Evolutionary conservation across 2,888 invertebrate species (phyloP), one percentile per base, ranked within the genome.

Genomic region (Fabriciana adippe): DNA sequence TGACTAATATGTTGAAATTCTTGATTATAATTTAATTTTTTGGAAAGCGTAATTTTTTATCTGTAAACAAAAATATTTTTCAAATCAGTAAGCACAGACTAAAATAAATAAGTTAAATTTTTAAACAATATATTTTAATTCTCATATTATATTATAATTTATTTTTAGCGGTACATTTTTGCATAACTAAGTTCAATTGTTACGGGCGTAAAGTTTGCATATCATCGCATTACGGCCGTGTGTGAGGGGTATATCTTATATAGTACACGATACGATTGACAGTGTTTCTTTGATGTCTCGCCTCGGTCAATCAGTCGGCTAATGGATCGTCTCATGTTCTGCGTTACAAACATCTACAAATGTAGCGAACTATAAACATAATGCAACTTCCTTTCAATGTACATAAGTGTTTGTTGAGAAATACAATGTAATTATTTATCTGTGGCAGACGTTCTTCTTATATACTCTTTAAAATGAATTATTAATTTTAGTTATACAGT

Each of bases 281-380:
- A 61, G 67, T 47, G 62, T 48, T 60, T 51, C 67, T 67, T 70
- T 67, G 67, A 70, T 57, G 57, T 64, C 41, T 65, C 55, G 61
- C 35, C 59, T 59, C 67, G 67, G 55, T 67, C 59, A 53, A 69
- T 59, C 57, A 51, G 59, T 31, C 48, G 26, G 11, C 62, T 59
- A 59, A 59, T 59, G 59, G 48, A 48, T 16, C 59, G 59, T 59
- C 26, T 48, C 59, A 31, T 31, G 48, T 59, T 59, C 59, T 48
- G 48, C 47, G 48, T 15, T 31, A 59, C 59, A 48, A 59, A 59
- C 59, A 59, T 48, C 48, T 45, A 47, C 57, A 26, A 48, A 61
- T 61, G 16, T n/a, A 59, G n/a, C 48, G 26, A 26, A 16, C 14
- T 47, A 26, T 57, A 57, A 47, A 57, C 26, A 48, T 59, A 59